Conservation (phyloP, 2,797 vertebrate species). For the Cyprinodon diabolis region DNA sequence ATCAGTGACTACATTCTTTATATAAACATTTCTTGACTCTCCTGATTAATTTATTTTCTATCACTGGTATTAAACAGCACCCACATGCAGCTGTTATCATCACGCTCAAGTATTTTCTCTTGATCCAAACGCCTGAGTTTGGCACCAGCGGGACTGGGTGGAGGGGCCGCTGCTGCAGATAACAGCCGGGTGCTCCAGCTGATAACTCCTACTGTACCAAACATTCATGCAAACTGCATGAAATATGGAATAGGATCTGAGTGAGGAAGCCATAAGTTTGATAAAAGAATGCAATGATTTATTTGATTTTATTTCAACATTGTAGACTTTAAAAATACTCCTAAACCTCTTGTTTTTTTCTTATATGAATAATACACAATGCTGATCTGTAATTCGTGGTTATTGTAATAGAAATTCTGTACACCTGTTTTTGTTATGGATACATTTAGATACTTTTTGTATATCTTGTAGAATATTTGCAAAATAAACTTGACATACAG, state of each 20-base stretch:
- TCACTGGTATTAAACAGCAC: not conserved
- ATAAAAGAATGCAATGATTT: too few species aligned
- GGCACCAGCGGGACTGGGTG: slow-evolving; percentile 27
- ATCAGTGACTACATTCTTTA: slow-evolving; percentile 28
- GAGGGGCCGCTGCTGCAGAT: slow-evolving; percentile 56
- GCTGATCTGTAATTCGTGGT: not conserved
- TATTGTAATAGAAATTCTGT: too few species aligned
- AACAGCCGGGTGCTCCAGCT: slow-evolving; percentile 16
- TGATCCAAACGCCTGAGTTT: slow-evolving; percentile 22
- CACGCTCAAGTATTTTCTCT: not conserved
- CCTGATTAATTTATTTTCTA: slow-evolving; percentile 4
- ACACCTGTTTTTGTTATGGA: not conserved
- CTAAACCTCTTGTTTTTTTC: not conserved
- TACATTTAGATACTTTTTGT: too few species aligned
- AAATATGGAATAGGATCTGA: not conserved
- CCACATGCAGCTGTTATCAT: slow-evolving; percentile 11
- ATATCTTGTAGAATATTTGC: too few species aligned
- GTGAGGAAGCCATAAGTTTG: too few species aligned
- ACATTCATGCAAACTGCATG: not conserved
- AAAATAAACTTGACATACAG: too few species aligned
- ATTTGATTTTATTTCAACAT: too few species aligned
- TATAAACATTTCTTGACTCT: slow-evolving; percentile 1
- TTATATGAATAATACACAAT: not conserved
- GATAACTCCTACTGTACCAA: slow-evolving; percentile 44
- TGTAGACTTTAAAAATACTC: not conserved